phyloP scores from a whole-genome alignment of 2,113 vertebrate genomes.

The Martes martes region DNA sequence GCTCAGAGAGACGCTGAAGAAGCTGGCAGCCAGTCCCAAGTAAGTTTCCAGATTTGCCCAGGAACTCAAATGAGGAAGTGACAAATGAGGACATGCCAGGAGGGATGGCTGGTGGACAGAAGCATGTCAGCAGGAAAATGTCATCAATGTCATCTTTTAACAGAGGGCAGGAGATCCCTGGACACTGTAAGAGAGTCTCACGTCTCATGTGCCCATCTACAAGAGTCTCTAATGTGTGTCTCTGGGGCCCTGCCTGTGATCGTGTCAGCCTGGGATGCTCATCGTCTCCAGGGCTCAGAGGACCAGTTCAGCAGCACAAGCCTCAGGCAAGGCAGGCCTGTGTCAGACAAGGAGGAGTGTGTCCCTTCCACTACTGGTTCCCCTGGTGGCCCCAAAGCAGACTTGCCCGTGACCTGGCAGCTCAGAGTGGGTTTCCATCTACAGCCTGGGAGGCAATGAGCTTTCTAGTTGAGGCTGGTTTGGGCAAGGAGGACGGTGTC shows the following conservation, averaged over 20 bases:
- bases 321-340: background rate
- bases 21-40: background rate
- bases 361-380: background rate
- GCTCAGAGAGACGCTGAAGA: background rate
- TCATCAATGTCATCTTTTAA: background rate
- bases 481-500: too few species aligned
- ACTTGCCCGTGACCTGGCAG: background rate
- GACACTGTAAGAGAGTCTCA: background rate
- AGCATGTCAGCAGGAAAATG: background rate
- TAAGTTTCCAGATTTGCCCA: background rate
- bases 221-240: background rate
- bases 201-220: background rate
- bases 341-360: background rate
- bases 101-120: background rate
- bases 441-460: background rate
- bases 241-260: rapidly evolving
- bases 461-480: background rate
- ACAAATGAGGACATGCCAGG: background rate
- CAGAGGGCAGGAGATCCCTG: background rate
- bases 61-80: slow-evolving; percentile 5
- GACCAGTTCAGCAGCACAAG: background rate
- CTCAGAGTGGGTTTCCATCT: background rate
- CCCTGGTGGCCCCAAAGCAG: background rate
- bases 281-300: background rate
- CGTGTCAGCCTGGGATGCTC: background rate